A percentile compares a stretch with the other conserved stretches of the same genome.
Evolutionary conservation across 2,888 invertebrate genomes (phyloP).

Genomic region (Cyrtodaria siliqua): DNA sequence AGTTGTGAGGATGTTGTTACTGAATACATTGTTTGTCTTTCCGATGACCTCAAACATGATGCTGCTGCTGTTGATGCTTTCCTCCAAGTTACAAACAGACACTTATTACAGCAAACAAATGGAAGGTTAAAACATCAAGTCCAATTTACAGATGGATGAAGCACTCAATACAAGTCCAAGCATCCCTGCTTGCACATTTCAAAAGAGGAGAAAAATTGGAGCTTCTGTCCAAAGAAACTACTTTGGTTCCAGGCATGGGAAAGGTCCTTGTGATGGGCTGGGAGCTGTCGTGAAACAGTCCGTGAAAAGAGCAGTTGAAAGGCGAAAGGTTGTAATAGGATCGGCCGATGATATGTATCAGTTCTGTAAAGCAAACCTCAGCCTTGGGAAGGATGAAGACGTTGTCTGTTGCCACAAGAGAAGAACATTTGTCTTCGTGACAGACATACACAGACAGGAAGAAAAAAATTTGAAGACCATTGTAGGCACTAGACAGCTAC

Average conservation of each 20-base stretch:
- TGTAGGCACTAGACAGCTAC: conserved; percentile 32
- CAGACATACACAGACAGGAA: conserved; percentile 10
- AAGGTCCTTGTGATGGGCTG: conserved; percentile 34
- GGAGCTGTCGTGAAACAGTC: conserved; percentile 33
- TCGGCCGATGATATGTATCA: conserved; percentile 20
- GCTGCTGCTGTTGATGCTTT: conserved; percentile 8
- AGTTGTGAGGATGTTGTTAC: conserved; percentile 14
- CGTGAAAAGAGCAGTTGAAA: conserved; percentile 26
- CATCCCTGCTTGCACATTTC: conserved; percentile 29
- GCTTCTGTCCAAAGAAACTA: conserved; percentile 26
- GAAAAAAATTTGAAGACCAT: conserved; percentile 2
- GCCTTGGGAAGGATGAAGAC: conserved; percentile 7
- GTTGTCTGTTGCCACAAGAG: conserved; percentile 45
- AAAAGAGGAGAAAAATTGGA: conserved; percentile 38
- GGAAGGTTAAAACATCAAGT: conserved; percentile 8
- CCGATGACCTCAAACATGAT: conserved; percentile 27
- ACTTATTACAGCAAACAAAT: neutral
- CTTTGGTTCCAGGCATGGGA: conserved; percentile 44
- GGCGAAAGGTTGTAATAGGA: conserved; percentile 35
- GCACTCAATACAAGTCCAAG: too few relatives aligned
- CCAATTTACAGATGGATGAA: conserved; percentile 30
- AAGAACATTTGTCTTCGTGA: conserved; percentile 35
- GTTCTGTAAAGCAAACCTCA: conserved; percentile 36
- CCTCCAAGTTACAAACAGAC: neutral
- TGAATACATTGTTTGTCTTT: conserved; percentile 12